These are phyloP conservation scores for Gastrophryne carolinensis DNA, from an alignment of 2,797 vertebrate genomes.

Conservation along the genomic window DNA sequence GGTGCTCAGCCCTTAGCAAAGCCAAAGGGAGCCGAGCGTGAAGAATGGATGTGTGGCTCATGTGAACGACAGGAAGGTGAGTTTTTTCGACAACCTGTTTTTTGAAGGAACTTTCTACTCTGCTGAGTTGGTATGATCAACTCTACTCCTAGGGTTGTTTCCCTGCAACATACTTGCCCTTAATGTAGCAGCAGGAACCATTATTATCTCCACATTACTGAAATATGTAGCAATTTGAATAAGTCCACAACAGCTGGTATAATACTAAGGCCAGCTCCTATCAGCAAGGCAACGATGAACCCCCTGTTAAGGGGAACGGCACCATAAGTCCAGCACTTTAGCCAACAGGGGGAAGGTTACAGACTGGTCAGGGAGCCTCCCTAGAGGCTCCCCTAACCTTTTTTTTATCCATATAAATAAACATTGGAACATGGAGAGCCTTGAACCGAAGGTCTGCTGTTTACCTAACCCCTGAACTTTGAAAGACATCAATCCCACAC, in stretches of 20 bases:
- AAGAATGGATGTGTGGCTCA: too few relatives aligned
- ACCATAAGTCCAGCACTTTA: slow-evolving; percentile 1
- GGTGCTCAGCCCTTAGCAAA: too few relatives aligned
- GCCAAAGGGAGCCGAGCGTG: too few relatives aligned
- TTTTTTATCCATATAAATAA: slow-evolving; percentile 68
- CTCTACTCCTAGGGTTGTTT: too few relatives aligned
- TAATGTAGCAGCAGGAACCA: too few relatives aligned
- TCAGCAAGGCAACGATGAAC: not conserved
- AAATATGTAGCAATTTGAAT: too few relatives aligned
- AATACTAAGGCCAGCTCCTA: not conserved
- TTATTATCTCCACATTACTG: too few relatives aligned
- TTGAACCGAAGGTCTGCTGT: slow-evolving; percentile 66
- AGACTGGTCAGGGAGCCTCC: slow-evolving; percentile 60
- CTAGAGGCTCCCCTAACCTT: slow-evolving; percentile 61
- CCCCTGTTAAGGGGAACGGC: slow-evolving; percentile 4
- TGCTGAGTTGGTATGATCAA: too few relatives aligned
- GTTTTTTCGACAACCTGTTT: too few relatives aligned
- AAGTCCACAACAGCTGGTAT: not conserved
- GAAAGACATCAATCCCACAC: slow-evolving; percentile 67
- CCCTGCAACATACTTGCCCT: too few relatives aligned
- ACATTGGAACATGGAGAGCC: slow-evolving; percentile 66
- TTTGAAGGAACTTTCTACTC: too few relatives aligned
- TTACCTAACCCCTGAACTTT: slow-evolving; percentile 72
- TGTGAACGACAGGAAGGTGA: too few relatives aligned
- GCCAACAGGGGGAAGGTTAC: slow-evolving; percentile 58